Evolutionary conservation across 2,797 vertebrate genomes (phyloP), one percentile per base, ranked within the genome.

Genomic region (Huso huso): DNA sequence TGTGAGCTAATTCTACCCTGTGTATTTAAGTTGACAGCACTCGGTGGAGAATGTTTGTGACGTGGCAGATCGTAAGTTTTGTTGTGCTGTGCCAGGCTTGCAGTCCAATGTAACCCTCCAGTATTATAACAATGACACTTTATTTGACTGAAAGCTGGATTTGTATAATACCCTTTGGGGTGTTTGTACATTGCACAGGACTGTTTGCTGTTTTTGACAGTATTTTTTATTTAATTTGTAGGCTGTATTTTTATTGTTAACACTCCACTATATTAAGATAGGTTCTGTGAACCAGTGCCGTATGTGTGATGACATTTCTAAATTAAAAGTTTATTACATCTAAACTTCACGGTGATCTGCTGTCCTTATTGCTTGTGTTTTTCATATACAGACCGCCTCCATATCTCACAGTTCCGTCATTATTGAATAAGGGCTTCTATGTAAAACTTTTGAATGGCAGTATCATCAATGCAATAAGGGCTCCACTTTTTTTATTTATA

Each of bases 201-300:
- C 49, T 67, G 68, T 74, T 71, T 65, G 72, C 71, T 71, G 64
- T 68, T 70, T 73, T 72, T 58, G 67, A 72, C 71, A 72, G 70
- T 79, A 73, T 78, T 79, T 68, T 72, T 70, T 78, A 74, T 82
- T 80, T 79, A 64, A 70, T 84, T 83, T 87, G 84, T 62, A 58
- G 55, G 13, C 55, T 58, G 55, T 58, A 10, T 84, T 78, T 77
- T 55, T 51, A 69, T 78, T 69, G 74, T 78, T 72, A 78, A 75
- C 76, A 81, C 77, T 75, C 79, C 71, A 81, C 77, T 79, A 66
- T 77, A 69, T 82, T 63, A 63, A 79, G 78, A 73, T 79, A 87
- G 89, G 88, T 91, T 91, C 88, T 83, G 84, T 91, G 88, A 91
- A 91, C 84, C 87, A 79, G 79, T 60, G 72, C 75, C 75, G 66